Evolutionary conservation across 2,113 vertebrate species (phyloP).

Genomic region (Holacanthus passer): DNA sequence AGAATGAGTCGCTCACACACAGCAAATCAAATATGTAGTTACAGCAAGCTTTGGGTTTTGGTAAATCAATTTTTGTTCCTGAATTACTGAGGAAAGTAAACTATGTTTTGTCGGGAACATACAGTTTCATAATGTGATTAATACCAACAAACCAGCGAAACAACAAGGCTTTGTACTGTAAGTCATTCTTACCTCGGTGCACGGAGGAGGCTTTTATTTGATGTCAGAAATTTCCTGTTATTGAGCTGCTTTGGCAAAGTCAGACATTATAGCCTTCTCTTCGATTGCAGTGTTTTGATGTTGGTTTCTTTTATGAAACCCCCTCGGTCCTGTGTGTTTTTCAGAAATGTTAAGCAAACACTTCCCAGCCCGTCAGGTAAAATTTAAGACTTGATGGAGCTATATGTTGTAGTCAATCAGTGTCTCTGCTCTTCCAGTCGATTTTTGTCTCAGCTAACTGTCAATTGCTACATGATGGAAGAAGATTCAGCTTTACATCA

Average conservation of each 20-base stretch:
- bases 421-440: background rate
- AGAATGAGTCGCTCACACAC: constrained; percentile 18
- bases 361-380: background rate
- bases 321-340: constrained; percentile 9
- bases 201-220: constrained; percentile 17
- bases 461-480: background rate
- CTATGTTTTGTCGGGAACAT: constrained; percentile 38
- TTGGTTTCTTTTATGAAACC: constrained; percentile 25
- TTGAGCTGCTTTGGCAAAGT: constrained; percentile 33
- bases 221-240: constrained; percentile 26
- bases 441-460: constrained; percentile 17
- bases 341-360: constrained; percentile 20
- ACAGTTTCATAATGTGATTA: constrained; percentile 28
- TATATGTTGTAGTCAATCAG: background rate
- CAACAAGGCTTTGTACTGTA: background rate
- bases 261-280: background rate
- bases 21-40: constrained; percentile 52
- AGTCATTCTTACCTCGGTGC: constrained; percentile 1
- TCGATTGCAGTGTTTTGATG: constrained; percentile 1
- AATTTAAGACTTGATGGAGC: constrained; percentile 14
- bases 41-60: constrained; percentile 1
- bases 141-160: constrained; percentile 20
- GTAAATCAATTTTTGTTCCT: constrained; percentile 22
- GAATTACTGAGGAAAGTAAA: constrained; percentile 46
- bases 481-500: background rate